These are phyloP conservation scores for Acanthosepion pharaonis DNA, from an alignment of 2,888 invertebrate genomes.

Conservation along the genomic window DNA sequence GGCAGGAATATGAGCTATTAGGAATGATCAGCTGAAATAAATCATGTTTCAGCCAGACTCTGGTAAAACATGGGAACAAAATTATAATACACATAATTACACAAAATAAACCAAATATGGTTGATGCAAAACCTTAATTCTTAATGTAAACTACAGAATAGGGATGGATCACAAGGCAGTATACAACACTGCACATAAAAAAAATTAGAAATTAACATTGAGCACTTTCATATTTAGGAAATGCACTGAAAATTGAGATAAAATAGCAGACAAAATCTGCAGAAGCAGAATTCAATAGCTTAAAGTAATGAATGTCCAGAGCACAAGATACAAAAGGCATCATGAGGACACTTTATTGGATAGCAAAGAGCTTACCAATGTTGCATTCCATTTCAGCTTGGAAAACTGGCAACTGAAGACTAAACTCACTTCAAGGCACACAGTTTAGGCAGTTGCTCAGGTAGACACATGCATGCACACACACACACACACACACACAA, in stretches of 20 bases:
- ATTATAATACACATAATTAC: background rate
- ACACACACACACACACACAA: background rate
- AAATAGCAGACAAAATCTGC: background rate
- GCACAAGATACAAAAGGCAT: background rate
- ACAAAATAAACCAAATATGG: background rate
- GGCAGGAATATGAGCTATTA: background rate
- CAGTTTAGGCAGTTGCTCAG: background rate
- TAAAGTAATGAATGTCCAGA: background rate
- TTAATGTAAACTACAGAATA: background rate
- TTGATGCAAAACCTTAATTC: background rate
- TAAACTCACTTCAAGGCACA: slow-evolving; percentile 9
- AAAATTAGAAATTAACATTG: background rate
- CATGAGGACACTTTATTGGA: background rate
- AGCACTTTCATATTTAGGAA: slow-evolving; percentile 35
- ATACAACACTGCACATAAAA: background rate
- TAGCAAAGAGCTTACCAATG: background rate
- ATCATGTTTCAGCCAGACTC: background rate
- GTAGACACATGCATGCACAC: background rate
- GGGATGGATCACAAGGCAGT: background rate
- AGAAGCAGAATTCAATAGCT: background rate
- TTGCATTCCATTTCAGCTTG: background rate
- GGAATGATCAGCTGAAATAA: background rate
- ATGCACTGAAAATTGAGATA: background rate
- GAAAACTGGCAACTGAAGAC: background rate
- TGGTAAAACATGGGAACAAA: background rate